Evolutionary conservation across 53 echinoderm and acorn worm genomes (phyloP).

Genomic region (Stichopus horrens): DNA sequence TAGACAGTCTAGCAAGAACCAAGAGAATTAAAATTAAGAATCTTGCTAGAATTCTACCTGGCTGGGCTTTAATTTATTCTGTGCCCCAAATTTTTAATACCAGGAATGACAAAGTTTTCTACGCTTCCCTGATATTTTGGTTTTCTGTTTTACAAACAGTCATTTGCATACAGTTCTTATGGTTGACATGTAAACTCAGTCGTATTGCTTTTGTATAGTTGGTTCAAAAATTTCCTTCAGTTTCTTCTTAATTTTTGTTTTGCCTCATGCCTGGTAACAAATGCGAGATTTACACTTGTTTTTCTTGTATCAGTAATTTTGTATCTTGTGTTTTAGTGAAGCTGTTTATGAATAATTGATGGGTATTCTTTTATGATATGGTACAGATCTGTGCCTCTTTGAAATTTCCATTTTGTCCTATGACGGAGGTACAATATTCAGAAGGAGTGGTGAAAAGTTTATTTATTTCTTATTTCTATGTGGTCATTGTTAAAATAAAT

Average conservation of each 20-base stretch:
- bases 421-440: too few species aligned
- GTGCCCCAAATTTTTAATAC: constrained; percentile 40
- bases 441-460: too few species aligned
- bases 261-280: too few species aligned
- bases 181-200: neutral
- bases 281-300: too few species aligned
- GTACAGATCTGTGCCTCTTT: too few species aligned
- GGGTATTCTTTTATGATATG: too few species aligned
- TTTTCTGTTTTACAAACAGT: constrained; percentile 12
- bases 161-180: neutral
- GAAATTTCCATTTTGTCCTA: too few species aligned
- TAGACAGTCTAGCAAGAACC: constrained; percentile 23
- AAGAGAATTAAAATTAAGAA: constrained; percentile 21
- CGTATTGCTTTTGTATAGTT: neutral
- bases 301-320: too few species aligned
- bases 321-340: too few species aligned
- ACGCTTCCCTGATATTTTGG: constrained; percentile 6
- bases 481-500: neutral
- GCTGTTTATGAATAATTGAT: too few species aligned
- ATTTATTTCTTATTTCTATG: neutral
- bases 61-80: constrained; percentile 31
- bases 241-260: neutral
- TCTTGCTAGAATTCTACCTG: constrained; percentile 32
- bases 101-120: neutral
- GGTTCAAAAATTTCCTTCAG: neutral